Percentiles rank a stretch among this genome's conserved stretches.
These are phyloP conservation scores for Xenopus borealis DNA, from an alignment of 2,113 vertebrate genomes.

Conservation along the genomic window DNA sequence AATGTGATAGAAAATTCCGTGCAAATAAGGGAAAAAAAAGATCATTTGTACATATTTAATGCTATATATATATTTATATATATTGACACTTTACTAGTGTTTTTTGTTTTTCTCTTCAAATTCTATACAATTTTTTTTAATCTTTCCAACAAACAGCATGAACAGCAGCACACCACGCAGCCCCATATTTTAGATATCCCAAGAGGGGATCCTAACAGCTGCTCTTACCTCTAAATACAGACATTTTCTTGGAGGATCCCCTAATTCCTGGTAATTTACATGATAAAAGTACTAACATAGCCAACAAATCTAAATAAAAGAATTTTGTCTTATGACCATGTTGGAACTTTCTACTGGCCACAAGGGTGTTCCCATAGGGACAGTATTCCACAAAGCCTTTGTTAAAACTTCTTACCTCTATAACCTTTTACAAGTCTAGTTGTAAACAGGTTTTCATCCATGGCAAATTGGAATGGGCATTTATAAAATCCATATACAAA, in stretches of 20 bases:
- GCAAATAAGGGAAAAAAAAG: conserved; percentile 82
- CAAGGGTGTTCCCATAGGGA: not conserved
- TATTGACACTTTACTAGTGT: conserved; percentile 13
- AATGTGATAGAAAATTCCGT: conserved; percentile 90
- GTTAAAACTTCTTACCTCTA: not conserved
- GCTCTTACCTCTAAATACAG: not conserved
- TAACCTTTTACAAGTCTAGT: conserved; percentile 1
- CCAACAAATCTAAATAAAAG: no score
- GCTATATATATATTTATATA: conserved; percentile 36
- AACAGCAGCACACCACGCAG: conserved; percentile 11
- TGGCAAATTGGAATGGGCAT: conserved; percentile 1
- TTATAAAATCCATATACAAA: conserved; percentile 14
- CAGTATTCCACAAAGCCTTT: not conserved
- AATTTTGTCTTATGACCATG: no score
- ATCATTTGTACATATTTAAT: conserved; percentile 50
- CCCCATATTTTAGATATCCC: not conserved
- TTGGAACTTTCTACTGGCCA: not conserved
- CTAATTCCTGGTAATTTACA: no score
- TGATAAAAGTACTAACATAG: no score
- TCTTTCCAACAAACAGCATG: conserved; percentile 15
- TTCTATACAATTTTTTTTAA: conserved; percentile 6
- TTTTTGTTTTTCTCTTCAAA: conserved; percentile 38
- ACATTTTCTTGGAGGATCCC: not conserved
- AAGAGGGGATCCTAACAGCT: not conserved
- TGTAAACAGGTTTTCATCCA: not conserved